phyloP scores from a whole-genome alignment of 2,797 vertebrate species.

The Merluccius polli region DNA sequence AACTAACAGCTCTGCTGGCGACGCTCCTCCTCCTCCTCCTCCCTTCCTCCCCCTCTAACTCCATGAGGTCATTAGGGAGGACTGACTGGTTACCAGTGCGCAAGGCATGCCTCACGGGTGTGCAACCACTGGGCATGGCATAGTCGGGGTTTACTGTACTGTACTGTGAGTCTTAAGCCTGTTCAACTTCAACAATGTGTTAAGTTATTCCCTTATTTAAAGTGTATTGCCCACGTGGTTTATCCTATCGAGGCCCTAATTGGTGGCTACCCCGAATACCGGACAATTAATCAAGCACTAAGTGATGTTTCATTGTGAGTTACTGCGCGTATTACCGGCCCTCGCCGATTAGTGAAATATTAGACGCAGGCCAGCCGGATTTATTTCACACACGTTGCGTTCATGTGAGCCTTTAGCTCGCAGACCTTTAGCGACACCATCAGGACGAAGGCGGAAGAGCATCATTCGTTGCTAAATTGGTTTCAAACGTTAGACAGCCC shows the following conservation, averaged over 20 bases:
- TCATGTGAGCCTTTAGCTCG: no score
- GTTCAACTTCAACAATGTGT: no score
- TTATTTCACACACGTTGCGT: background rate
- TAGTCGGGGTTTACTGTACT: no score
- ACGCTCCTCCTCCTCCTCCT: constrained; percentile 52
- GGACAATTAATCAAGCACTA: no score
- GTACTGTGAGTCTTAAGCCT: no score
- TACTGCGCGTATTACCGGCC: background rate
- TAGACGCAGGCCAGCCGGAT: no score
- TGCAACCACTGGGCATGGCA: no score
- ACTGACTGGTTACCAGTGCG: constrained; percentile 18
- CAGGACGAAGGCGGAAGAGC: constrained; percentile 32
- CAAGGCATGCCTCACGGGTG: background rate
- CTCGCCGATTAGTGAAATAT: no score
- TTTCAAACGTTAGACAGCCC: background rate
- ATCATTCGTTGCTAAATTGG: background rate
- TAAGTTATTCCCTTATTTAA: no score
- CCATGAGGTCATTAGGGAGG: constrained; percentile 64
- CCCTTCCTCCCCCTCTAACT: background rate
- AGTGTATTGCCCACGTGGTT: no score
- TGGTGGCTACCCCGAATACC: no score
- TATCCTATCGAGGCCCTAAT: no score
- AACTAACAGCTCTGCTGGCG: background rate
- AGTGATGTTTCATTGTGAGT: background rate
- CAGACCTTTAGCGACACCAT: constrained; percentile 59